These are phyloP conservation scores for Tethea ocularis DNA, from an alignment of 2,888 invertebrate species.

Conservation along the genomic window DNA sequence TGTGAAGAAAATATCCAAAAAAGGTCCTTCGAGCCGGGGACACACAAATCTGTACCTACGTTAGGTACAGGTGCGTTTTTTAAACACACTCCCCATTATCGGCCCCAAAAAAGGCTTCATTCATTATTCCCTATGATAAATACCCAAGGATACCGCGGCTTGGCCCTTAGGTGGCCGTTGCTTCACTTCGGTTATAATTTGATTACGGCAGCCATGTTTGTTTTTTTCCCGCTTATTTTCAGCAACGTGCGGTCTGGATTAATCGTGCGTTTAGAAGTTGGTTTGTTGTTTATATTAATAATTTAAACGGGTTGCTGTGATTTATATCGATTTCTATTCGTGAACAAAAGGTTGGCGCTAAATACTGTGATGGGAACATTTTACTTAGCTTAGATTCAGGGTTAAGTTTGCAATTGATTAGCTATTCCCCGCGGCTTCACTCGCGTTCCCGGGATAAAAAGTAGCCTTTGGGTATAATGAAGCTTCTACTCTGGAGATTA, in stretches of 20 bases:
- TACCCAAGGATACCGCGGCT: constrained; percentile 52
- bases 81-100: constrained; percentile 44
- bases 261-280: constrained; percentile 47
- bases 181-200: constrained; percentile 60
- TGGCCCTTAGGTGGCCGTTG: constrained; percentile 56
- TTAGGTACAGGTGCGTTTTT: constrained; percentile 9
- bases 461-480: too few relatives aligned
- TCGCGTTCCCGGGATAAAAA: too few relatives aligned
- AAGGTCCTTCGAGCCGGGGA: not conserved
- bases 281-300: constrained; percentile 43
- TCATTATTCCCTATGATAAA: constrained; percentile 67
- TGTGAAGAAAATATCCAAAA: too few relatives aligned
- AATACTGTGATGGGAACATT: not conserved
- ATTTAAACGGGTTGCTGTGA: constrained; percentile 42
- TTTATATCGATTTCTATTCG: constrained; percentile 26
- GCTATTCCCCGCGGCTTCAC: too few relatives aligned
- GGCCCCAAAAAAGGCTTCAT: constrained; percentile 53
- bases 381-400: too few relatives aligned
- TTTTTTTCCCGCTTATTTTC: constrained; percentile 40
- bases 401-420: too few relatives aligned
- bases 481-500: too few relatives aligned
- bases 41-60: not conserved
- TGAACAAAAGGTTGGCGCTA: constrained; percentile 14
- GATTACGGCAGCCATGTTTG: constrained; percentile 62
- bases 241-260: constrained; percentile 41